These are phyloP conservation scores for Anthonomus grandis DNA, from an alignment of 1,140 invertebrate genomes.

Conservation along the genomic window DNA sequence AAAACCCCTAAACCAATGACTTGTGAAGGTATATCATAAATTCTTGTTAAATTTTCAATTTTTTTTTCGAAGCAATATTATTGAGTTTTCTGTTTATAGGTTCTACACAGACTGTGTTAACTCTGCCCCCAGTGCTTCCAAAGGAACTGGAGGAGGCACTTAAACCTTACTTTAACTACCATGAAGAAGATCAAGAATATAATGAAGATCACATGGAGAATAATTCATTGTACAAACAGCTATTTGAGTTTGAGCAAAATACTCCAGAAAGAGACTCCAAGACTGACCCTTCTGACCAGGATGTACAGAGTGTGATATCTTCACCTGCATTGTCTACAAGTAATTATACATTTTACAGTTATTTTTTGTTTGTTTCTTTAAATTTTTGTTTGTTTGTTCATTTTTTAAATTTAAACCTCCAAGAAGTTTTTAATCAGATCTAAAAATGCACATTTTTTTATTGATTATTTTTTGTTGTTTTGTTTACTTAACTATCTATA, in stretches of 20 bases:
- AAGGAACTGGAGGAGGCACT: conserved; percentile 57
- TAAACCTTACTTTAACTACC: conserved; percentile 58
- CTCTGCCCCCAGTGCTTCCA: conserved; percentile 51
- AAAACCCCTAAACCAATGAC: neutral
- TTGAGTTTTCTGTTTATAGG: no score
- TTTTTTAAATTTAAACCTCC: no score
- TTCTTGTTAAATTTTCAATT: conserved; percentile 1
- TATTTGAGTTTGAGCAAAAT: conserved; percentile 37
- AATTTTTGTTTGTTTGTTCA: no score
- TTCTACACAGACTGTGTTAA: conserved; percentile 38
- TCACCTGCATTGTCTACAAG: conserved; percentile 32
- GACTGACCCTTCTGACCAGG: neutral
- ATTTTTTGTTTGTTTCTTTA: neutral
- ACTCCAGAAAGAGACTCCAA: neutral
- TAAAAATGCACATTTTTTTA: no score
- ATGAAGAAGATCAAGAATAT: conserved; percentile 36
- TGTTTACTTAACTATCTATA: no score
- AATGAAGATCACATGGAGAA: conserved; percentile 17
- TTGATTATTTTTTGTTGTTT: no score
- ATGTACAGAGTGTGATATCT: conserved; percentile 13
- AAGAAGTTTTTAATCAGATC: no score
- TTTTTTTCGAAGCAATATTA: neutral
- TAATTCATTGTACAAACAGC: conserved; percentile 32
- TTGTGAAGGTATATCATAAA: conserved; percentile 11
- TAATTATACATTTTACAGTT: neutral